phyloP scores from a whole-genome alignment of 2,888 invertebrate genomes.

The Drosophila anceps region DNA sequence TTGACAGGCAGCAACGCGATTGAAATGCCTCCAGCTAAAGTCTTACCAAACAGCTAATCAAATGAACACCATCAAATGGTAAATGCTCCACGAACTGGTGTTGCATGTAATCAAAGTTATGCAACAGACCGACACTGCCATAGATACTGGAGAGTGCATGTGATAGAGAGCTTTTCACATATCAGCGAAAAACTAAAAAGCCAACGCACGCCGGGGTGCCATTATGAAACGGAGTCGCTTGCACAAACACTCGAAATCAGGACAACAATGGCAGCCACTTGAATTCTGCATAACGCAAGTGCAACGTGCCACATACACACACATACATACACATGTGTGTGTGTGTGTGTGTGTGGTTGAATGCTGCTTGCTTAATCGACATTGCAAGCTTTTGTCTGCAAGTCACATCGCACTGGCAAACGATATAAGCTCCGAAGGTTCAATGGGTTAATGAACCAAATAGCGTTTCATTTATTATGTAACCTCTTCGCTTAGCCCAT shows the following conservation, averaged over 20 bases:
- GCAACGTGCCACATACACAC: slow-evolving; percentile 7
- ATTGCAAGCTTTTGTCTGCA: slow-evolving; percentile 36
- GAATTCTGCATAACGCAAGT: slow-evolving; percentile 2
- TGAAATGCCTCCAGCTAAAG: slow-evolving; percentile 5
- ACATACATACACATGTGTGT: not conserved
- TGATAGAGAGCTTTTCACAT: slow-evolving; percentile 2
- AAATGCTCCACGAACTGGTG: not conserved
- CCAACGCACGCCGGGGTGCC: slow-evolving; percentile 42
- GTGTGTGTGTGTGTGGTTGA: slow-evolving; percentile 2
- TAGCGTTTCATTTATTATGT: slow-evolving; percentile 37
- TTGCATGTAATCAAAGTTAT: slow-evolving; percentile 4
- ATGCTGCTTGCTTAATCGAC: slow-evolving; percentile 29
- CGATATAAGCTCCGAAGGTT: slow-evolving; percentile 32
- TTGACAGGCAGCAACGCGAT: slow-evolving; percentile 65
- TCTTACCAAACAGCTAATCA: slow-evolving; percentile 2
- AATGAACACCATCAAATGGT: slow-evolving; percentile 4
- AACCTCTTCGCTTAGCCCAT: slow-evolving; percentile 8
- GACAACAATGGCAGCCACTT: slow-evolving; percentile 34
- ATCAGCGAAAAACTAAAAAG: slow-evolving; percentile 23
- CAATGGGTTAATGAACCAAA: slow-evolving; percentile 53
- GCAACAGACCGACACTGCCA: not conserved
- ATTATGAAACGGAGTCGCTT: slow-evolving; percentile 35
- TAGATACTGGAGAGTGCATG: not conserved
- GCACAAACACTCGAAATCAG: slow-evolving; percentile 16
- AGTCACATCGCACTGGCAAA: slow-evolving; percentile 41